A percentile compares a stretch with the other conserved stretches of the same genome.
phyloP scores from a whole-genome alignment of 35 echinoderm and acorn worm species.

The Diadema setosum region DNA sequence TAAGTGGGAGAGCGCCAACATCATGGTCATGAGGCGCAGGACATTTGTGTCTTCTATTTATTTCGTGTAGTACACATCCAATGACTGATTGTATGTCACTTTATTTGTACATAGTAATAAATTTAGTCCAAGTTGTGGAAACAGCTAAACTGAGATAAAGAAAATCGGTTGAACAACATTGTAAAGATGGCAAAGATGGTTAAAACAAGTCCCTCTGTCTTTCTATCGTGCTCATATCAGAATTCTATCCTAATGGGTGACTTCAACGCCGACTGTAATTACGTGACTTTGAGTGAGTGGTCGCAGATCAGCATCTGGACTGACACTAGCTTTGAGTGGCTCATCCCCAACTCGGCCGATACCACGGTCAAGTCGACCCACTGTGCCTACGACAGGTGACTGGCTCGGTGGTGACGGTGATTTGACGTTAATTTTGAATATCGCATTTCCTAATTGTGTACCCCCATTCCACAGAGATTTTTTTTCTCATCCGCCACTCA shows the following conservation, averaged over 20 bases:
- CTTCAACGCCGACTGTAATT: conserved; percentile 87
- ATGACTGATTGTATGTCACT: no score
- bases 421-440: no score
- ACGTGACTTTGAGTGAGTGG: conserved; percentile 55
- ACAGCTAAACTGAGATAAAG: no score
- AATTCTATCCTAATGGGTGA: conserved; percentile 77
- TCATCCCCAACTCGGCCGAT: conserved; percentile 59
- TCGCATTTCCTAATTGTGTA: no score
- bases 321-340: conserved; percentile 64
- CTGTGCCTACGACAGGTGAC: conserved; percentile 96
- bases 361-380: conserved; percentile 74
- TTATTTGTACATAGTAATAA: no score
- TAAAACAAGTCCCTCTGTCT: neutral
- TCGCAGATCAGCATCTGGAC: conserved; percentile 39
- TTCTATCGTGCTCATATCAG: neutral
- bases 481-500: no score
- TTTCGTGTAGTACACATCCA: no score
- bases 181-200: neutral
- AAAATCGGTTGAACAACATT: neutral
- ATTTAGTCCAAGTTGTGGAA: no score
- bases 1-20: neutral
- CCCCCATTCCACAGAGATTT: no score
- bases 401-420: no score
- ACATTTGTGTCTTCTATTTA: neutral
- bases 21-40: neutral